Base-by-base conservation (phyloP, 2,888 invertebrate genomes). In the Scaptomyza cyrtandrae region DNA sequence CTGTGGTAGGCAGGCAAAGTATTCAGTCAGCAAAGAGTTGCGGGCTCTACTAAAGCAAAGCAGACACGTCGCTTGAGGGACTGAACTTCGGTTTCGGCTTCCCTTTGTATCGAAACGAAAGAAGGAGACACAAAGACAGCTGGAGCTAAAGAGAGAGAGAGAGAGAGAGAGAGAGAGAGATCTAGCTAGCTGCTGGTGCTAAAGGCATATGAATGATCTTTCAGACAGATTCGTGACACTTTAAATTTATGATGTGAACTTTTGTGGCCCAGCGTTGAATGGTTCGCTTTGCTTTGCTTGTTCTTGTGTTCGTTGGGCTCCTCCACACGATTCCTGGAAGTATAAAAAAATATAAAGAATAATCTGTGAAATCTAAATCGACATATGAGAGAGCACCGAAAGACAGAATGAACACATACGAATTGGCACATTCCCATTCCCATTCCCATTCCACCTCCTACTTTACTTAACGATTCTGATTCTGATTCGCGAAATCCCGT, bases 241-340 rank as follows among this genome's bases (percentile, higher is more conserved):
- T 86, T 88, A 78, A 86, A 89, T 86, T 89, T 89, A 86, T 82
- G 86, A 86, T 86, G 89, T 89, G 86, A 86, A 86, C 82, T 89
- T 86, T 87, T 81, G 75, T 78, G 78, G 74, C 78, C 74, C 75
- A 61, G 31, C 78, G 50, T 39, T 63, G 78, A 77, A 62, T 61
- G 78, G 55, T 44, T 39, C 6, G 50, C 24, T 35, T 50, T 39
- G 35, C 35, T 37, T 37, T 6, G 37, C 37, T 50, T 53, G 55
- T 37, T 14, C 6, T 39, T 39, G 39, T 44, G 50, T 54, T 64
- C 53, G 39, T 31, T 44, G 39, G 59, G 65, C 71, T 75, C 66
- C 68, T 72, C 72, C 71, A 84, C 84, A 82, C 78, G 80, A 79
- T 85, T 85, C 85, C 85, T 85, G 81, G 85, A 85, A 82, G 75